Base-by-base conservation (phyloP, 2,113 vertebrate species). In the Notothenia coriiceps region DNA sequence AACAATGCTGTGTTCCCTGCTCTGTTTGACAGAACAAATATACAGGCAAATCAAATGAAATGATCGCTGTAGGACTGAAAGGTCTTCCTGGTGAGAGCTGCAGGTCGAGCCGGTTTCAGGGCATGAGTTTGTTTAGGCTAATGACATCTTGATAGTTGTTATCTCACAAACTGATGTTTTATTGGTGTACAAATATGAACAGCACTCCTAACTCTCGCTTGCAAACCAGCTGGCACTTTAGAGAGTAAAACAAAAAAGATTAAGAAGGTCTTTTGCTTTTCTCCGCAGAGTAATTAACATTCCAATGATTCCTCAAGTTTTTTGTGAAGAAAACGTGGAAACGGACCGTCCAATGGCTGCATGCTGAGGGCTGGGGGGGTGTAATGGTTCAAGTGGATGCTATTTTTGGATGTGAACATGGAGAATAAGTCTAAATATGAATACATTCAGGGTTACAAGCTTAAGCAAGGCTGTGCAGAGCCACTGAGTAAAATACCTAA, bases 251-350 rank as follows among this genome's bases (percentile, higher is more conserved):
- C 25, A 6, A 40, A 50, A 15, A 51, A 52, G 71, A 66, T 63
- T 74, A 66, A 88, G 82, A 52, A 52, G 67, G 75, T 87, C 78
- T 74, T 86, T 86, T 75, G 80, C 72, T 84, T 76, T 80, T 70
- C 80, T 79, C 77, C 3, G 11, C 55, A 66, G 67, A 88, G 89
- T 89, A 82, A 93, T 95, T 94, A 93, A 93, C 92, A 95, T 95
- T 95, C 93, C 93, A 86, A 57, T 84, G 90, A 95, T 94, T 93
- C 93, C 79, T 93, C 14, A 20, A 86, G 87, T 89, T 88, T 89
- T 84, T 88, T 73, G 79, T 68, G 77, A 89, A 83, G 82, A 88
- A 90, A 88, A 90, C 74, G 57, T 89, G 87, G 87, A 93, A 90
- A 93, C 60, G 9, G 56, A 78, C 60, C 22, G 40, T 71, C 79